A percentile compares a stretch with the other conserved stretches of the same genome.
Conservation (phyloP, 2,797 vertebrate species). For the Odontamblyopus lacepedii region DNA sequence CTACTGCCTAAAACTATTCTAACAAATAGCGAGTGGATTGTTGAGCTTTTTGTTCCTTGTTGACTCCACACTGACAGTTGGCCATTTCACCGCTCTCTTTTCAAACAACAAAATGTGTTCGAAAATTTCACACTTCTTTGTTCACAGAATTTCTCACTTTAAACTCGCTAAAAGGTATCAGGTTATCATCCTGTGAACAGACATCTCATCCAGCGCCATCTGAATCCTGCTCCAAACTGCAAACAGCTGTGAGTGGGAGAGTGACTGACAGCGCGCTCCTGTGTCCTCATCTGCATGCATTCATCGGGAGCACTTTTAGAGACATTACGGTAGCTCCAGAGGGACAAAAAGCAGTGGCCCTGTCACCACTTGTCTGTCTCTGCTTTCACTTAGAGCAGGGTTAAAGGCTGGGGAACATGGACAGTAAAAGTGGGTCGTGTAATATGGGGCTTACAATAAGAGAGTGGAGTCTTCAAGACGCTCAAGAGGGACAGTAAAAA, state of each 20-base stretch:
- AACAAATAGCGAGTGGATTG: neutral
- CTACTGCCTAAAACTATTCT: too few species aligned
- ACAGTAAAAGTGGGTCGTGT: neutral
- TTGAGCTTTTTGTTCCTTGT: neutral
- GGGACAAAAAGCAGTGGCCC: slow-evolving; percentile 22
- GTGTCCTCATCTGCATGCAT: slow-evolving; percentile 44
- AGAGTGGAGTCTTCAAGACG: neutral
- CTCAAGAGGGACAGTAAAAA: neutral
- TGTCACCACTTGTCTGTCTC: slow-evolving; percentile 19
- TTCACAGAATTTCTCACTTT: slow-evolving; percentile 12
- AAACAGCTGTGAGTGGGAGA: slow-evolving; percentile 52
- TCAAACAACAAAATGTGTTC: neutral
- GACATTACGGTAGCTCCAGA: slow-evolving; percentile 22
- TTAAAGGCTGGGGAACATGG: neutral
- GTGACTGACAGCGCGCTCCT: slow-evolving; percentile 42
- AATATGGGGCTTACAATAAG: neutral
- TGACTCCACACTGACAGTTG: neutral
- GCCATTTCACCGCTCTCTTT: neutral
- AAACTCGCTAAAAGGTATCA: neutral
- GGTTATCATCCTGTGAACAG: slow-evolving; percentile 18
- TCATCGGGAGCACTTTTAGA: slow-evolving; percentile 27
- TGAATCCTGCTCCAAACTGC: slow-evolving; percentile 28
- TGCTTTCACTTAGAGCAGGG: slow-evolving; percentile 6
- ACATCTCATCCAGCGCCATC: slow-evolving; percentile 38
- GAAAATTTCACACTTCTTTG: slow-evolving; percentile 9